Evolutionary conservation across 2,797 vertebrate genomes (phyloP).

Genomic region (Scyliorhinus canicula): DNA sequence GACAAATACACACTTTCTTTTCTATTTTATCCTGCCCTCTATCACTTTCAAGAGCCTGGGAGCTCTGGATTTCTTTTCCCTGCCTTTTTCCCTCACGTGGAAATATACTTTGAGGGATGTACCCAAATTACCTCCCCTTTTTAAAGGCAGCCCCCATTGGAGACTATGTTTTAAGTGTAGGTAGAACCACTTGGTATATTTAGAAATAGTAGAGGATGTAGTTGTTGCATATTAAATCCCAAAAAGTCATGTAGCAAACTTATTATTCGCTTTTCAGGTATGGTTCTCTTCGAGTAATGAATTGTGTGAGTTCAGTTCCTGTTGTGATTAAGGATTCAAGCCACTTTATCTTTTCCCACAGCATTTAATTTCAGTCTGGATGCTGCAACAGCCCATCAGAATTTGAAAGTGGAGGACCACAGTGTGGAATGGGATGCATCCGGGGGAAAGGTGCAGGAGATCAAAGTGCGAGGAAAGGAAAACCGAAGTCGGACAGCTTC

Average conservation of each 20-base stretch:
- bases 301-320: background rate
- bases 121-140: no score
- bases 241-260: background rate
- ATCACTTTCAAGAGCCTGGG: no score
- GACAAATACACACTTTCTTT: no score
- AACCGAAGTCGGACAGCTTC: constrained; percentile 79
- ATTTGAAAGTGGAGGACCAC: constrained; percentile 84
- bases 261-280: background rate
- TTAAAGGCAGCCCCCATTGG: no score
- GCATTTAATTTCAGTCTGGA: constrained; percentile 88
- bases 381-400: constrained; percentile 78
- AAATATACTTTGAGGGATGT: no score
- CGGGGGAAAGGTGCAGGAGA: constrained; percentile 86
- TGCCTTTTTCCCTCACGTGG: no score
- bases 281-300: background rate
- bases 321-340: background rate
- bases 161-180: background rate
- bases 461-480: constrained; percentile 73
- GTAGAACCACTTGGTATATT: background rate
- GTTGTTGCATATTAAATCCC: background rate
- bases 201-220: background rate
- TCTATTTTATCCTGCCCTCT: no score
- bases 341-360: constrained; percentile 47
- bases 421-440: constrained; percentile 89
- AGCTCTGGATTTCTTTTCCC: no score